Conservation (phyloP, 2,113 vertebrate species). For the Aepyceros melampus region DNA sequence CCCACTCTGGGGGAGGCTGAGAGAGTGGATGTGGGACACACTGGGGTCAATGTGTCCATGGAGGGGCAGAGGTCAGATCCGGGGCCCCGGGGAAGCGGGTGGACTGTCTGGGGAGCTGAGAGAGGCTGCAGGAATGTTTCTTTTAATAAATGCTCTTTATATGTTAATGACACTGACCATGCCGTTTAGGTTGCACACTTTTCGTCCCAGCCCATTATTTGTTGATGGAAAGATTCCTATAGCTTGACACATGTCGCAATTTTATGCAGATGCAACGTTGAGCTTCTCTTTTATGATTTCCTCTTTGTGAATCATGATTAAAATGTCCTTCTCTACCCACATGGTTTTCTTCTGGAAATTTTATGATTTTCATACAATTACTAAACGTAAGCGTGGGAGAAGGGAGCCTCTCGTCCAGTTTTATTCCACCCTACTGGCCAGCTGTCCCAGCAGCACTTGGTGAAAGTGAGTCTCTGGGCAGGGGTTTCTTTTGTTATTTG, state of each 20-base stretch:
- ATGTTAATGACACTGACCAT: neutral
- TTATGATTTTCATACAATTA: neutral
- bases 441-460: neutral
- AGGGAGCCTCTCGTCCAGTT: neutral
- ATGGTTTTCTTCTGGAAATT: neutral
- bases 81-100: neutral
- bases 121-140: neutral
- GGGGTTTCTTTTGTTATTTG: neutral
- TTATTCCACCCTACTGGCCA: neutral
- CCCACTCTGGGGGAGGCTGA: neutral
- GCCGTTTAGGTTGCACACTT: neutral
- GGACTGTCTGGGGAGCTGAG: neutral
- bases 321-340: neutral
- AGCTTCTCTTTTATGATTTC: neutral
- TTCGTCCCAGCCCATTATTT: neutral
- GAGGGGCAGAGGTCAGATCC: neutral
- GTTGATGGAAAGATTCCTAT: neutral
- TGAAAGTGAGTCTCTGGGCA: neutral
- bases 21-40: neutral
- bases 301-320: neutral
- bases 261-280: neutral
- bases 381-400: neutral
- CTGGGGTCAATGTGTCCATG: fast-evolving
- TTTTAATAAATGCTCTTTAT: neutral
- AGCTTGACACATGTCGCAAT: neutral